Percentiles rank a stretch among this genome's conserved stretches.
Conservation (phyloP, 23 tunicate genomes). For the Oikopleura vanhoeffeni region DNA sequence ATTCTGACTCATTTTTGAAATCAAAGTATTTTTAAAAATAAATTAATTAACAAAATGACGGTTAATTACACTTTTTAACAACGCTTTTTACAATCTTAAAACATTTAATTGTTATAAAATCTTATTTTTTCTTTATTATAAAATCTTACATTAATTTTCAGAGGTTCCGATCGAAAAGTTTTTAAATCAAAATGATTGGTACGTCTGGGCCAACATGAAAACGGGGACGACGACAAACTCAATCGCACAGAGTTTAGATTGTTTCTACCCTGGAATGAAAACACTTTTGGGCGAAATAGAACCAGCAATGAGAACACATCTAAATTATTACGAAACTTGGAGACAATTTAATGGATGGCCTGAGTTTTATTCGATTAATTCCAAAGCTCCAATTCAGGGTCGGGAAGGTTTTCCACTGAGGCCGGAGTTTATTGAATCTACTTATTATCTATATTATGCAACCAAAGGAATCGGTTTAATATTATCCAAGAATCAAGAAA, state of each 20-base stretch:
- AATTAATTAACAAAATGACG: too few relatives aligned
- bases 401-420: constrained; percentile 27
- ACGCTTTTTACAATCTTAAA: too few relatives aligned
- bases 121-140: too few relatives aligned
- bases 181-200: constrained; percentile 68
- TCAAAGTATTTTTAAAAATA: too few relatives aligned
- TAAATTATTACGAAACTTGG: constrained; percentile 61
- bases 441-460: constrained; percentile 49
- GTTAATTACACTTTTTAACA: too few relatives aligned
- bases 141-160: too few relatives aligned
- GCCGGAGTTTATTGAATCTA: constrained; percentile 75
- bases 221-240: constrained; percentile 46
- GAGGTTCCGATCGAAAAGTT: constrained; percentile 37
- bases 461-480: too few relatives aligned
- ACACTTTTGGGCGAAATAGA: constrained; percentile 67
- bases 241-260: constrained; percentile 59
- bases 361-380: constrained; percentile 45
- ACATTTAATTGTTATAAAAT: too few relatives aligned
- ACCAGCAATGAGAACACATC: constrained; percentile 40
- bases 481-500: too few relatives aligned
- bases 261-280: constrained; percentile 86
- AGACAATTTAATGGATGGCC: constrained; percentile 41
- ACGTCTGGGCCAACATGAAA: constrained; percentile 80
- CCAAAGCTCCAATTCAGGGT: constrained; percentile 19
- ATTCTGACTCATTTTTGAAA: too few relatives aligned